phyloP scores from a whole-genome alignment of 1,140 invertebrate species.

The Hyles euphorbiae region DNA sequence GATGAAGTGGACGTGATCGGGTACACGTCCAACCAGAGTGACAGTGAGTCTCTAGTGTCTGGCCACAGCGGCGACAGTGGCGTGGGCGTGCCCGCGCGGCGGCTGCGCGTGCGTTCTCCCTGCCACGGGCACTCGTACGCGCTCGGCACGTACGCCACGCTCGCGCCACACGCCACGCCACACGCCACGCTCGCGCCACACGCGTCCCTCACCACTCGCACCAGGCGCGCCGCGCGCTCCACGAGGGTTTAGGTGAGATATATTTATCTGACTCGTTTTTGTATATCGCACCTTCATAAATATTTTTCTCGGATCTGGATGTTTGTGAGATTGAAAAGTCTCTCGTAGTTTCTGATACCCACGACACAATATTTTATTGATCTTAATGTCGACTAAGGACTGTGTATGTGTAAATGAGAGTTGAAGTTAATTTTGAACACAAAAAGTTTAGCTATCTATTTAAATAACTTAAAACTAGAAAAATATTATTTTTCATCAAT shows the following conservation, averaged over 20 bases:
- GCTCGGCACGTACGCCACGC: conserved; percentile 18
- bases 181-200: conserved; percentile 14
- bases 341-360: too few relatives aligned
- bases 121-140: conserved; percentile 63
- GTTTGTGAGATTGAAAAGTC: too few relatives aligned
- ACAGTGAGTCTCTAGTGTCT: conserved; percentile 88
- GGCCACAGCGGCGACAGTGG: conserved; percentile 89
- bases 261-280: neutral
- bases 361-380: too few relatives aligned
- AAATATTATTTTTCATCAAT: too few relatives aligned
- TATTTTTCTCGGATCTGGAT: too few relatives aligned
- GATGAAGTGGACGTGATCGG: conserved; percentile 93
- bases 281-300: neutral
- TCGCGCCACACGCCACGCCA: conserved; percentile 7
- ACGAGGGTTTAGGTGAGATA: conserved; percentile 42
- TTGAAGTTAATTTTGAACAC: too few relatives aligned
- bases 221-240: conserved; percentile 28
- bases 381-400: too few relatives aligned
- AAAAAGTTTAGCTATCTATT: too few relatives aligned
- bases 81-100: conserved; percentile 82
- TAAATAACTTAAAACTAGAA: too few relatives aligned
- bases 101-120: conserved; percentile 68
- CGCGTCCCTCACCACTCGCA: conserved; percentile 13
- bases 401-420: too few relatives aligned
- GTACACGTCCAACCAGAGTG: conserved; percentile 90